Evolutionary conservation across 2,888 invertebrate genomes (phyloP).

Genomic region (Drosophila tripunctata): DNA sequence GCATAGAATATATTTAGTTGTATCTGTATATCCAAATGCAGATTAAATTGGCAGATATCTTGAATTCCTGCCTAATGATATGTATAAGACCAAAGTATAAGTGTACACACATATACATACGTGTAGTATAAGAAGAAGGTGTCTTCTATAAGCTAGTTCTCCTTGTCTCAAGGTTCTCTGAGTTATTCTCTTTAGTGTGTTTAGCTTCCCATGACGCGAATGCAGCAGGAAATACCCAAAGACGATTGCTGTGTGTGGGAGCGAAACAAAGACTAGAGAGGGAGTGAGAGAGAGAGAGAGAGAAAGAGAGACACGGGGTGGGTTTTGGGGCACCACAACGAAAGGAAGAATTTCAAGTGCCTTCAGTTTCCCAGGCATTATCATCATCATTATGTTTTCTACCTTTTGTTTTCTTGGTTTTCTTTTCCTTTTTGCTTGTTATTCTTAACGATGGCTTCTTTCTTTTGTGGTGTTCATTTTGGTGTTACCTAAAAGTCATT

Average conservation of each 20-base stretch:
- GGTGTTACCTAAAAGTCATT: constrained; percentile 28
- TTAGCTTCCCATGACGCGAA: constrained; percentile 55
- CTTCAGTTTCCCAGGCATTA: constrained; percentile 43
- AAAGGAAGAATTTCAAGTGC: constrained; percentile 58
- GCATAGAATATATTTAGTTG: too few relatives aligned
- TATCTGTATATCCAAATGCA: constrained; percentile 26
- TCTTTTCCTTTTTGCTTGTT: constrained; percentile 1
- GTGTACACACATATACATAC: not conserved
- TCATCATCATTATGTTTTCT: constrained; percentile 38
- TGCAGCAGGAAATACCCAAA: constrained; percentile 46
- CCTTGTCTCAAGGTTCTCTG: constrained; percentile 1
- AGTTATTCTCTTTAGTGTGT: constrained; percentile 24
- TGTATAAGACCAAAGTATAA: constrained; percentile 2
- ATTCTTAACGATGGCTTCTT: constrained; percentile 33
- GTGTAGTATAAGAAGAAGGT: not conserved
- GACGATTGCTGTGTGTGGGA: constrained; percentile 20
- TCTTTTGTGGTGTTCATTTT: constrained; percentile 2
- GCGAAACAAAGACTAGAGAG: not conserved
- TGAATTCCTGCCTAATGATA: constrained; percentile 21
- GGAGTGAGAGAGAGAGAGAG: not conserved
- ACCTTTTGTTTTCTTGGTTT: not conserved
- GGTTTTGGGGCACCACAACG: constrained; percentile 8
- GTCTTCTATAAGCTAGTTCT: constrained; percentile 6
- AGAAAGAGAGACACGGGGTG: not conserved
- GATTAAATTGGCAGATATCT: constrained; percentile 56